Conservation (phyloP, 2,797 vertebrate species). For the Falco cherrug region DNA sequence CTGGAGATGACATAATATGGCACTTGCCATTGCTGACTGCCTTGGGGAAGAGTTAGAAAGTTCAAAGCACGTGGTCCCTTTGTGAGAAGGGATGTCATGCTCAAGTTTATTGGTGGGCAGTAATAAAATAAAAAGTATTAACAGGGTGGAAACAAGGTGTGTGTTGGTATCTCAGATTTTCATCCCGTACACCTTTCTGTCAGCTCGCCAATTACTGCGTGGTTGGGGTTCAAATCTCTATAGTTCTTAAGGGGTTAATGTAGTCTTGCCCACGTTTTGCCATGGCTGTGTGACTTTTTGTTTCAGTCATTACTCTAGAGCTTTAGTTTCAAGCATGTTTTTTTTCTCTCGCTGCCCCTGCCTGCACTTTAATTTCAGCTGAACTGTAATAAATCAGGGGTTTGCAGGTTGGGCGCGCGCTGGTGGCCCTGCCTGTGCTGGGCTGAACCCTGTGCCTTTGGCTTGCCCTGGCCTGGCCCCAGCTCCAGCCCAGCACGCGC, state of each 20-base stretch:
- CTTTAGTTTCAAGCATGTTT: background rate
- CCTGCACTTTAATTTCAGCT: rapidly evolving
- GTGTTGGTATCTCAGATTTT: background rate
- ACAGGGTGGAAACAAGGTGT: background rate
- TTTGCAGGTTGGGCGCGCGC: background rate
- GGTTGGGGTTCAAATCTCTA: background rate
- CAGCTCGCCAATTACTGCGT: rapidly evolving
- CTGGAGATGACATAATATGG: background rate
- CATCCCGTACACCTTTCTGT: background rate
- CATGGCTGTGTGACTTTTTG: background rate
- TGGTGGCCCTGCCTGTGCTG: background rate
- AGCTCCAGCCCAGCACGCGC: background rate
- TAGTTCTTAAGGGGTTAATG: background rate
- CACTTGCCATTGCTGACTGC: background rate
- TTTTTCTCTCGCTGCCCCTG: background rate
- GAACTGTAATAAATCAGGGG: background rate
- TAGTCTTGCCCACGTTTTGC: background rate
- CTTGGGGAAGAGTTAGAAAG: background rate
- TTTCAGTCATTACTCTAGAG: background rate
- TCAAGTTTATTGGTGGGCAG: background rate
- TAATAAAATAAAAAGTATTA: background rate
- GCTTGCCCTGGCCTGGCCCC: background rate
- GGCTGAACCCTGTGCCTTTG: background rate
- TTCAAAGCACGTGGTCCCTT: rapidly evolving
- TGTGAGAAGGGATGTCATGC: background rate